Percentiles rank a stretch among this genome's conserved stretches.
phyloP scores from a whole-genome alignment of 2,888 invertebrate genomes.

The Polyommatus iphigenia region DNA sequence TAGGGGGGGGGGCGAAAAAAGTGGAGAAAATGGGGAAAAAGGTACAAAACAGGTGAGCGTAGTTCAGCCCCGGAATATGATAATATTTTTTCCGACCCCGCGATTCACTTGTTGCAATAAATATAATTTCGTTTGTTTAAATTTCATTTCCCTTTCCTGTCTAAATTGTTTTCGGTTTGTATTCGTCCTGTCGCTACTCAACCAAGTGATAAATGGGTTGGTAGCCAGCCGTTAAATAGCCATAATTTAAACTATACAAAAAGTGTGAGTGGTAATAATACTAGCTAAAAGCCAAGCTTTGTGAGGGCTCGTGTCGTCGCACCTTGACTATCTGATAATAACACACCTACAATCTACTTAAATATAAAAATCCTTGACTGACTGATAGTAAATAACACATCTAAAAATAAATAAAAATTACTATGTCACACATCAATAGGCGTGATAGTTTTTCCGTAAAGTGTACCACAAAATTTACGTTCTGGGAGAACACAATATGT shows the following conservation, averaged over 20 bases:
- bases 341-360: too few relatives aligned
- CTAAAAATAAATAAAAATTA: too few relatives aligned
- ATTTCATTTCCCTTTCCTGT: slow-evolving; percentile 29
- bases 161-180: background rate
- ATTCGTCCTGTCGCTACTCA: background rate
- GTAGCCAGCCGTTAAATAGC: background rate
- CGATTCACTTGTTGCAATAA: slow-evolving; percentile 54
- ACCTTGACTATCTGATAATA: too few relatives aligned
- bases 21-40: slow-evolving; percentile 60
- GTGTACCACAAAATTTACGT: too few relatives aligned
- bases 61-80: slow-evolving; percentile 54
- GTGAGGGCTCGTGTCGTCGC: too few relatives aligned
- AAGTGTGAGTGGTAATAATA: background rate
- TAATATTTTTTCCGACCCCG: slow-evolving; percentile 62
- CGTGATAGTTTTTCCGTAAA: too few relatives aligned
- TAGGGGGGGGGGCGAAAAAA: slow-evolving; percentile 56
- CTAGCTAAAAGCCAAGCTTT: too few relatives aligned
- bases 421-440: too few relatives aligned
- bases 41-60: slow-evolving; percentile 58
- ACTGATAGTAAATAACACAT: too few relatives aligned
- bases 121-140: slow-evolving; percentile 35
- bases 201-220: background rate
- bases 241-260: background rate
- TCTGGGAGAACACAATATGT: too few relatives aligned
- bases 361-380: too few relatives aligned